These are phyloP conservation scores for Anseranas semipalmata DNA, from an alignment of 2,113 vertebrate species.

Conservation along the genomic window DNA sequence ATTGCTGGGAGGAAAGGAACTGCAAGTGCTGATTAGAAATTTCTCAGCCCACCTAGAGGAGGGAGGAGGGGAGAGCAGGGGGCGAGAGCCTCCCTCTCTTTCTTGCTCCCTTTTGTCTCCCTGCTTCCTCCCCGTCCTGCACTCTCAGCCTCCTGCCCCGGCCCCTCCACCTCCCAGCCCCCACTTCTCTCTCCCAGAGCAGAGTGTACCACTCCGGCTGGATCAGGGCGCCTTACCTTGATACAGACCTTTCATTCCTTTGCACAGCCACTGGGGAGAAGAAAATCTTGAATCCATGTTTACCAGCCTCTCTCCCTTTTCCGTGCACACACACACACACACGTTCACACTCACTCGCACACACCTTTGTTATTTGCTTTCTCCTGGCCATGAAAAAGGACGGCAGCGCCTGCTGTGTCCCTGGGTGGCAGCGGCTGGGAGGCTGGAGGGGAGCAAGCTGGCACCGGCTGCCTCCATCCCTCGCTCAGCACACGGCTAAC, in stretches of 20 bases:
- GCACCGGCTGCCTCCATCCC: background rate
- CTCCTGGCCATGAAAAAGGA: background rate
- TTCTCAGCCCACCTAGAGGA: slow-evolving; percentile 51
- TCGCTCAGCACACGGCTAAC: slow-evolving; percentile 43
- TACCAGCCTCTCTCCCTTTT: background rate
- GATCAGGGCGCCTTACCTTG: slow-evolving; percentile 54
- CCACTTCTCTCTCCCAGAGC: slow-evolving; percentile 24
- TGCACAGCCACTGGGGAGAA: slow-evolving; percentile 5
- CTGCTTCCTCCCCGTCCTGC: slow-evolving; percentile 41
- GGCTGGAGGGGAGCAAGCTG: background rate
- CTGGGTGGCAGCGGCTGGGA: background rate
- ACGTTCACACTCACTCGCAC: background rate
- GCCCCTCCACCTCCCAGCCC: slow-evolving; percentile 43
- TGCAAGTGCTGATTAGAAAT: slow-evolving; percentile 64
- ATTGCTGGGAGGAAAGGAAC: slow-evolving; percentile 16
- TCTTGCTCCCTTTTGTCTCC: slow-evolving; percentile 28
- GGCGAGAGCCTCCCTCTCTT: background rate
- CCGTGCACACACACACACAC: background rate
- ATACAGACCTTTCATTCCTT: slow-evolving; percentile 38
- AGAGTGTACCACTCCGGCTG: slow-evolving; percentile 35
- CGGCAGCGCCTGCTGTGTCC: background rate
- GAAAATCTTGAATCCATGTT: slow-evolving; percentile 26
- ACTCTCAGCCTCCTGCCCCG: slow-evolving; percentile 25
- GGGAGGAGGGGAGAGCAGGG: slow-evolving; percentile 3
- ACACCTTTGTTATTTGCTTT: background rate